Base-by-base conservation (phyloP, 2,888 invertebrate species). In the Ommatoiulus sabulosus region DNA sequence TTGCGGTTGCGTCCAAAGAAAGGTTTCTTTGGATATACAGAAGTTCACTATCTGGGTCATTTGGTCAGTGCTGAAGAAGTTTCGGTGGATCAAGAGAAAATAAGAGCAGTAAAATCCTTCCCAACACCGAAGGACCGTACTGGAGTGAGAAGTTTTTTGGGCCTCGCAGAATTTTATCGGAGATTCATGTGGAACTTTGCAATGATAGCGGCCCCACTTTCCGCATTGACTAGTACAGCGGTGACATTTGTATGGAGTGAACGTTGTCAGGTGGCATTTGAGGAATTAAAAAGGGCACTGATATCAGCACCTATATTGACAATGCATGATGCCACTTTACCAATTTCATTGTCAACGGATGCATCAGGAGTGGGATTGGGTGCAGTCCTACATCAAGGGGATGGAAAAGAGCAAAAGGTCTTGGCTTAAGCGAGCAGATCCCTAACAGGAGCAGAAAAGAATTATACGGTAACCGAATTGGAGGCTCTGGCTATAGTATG, bases 121-220 rank as follows among this genome's bases (percentile, higher is more conserved):
- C 48, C 88, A 1, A 17, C 1, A 0, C 88, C 86, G 7, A 85
- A 4, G 15, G 46, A 8, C 2, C 8, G 20, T 17, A 86, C 15
- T n/a, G 43, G 46, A 24, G 48, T 88, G 1, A 86, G 80, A 5
- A 43, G 86, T 20, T 88, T 88, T 15, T 43, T 88, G 20, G 88
- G 88, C 6, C 15, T 88, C 8, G 43, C 86, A 5, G 86, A 44
- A 17, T 88, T 52, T 52, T 86, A 86, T 8, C 20, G 86, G 6
- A 17, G 44, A 15, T 88, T 88, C 43, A 48, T 88, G 3, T 6
- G 8, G 7, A 86, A 86, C 6, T 88, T 24, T 44, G 17, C 88
- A 1, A 15, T 1, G 5, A 24, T 12, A 52, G 52, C 88, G 5
- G 20, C 20, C 0, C 10, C 86, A 3, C 48, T 88, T 3, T 8